Evolutionary conservation across 2,888 invertebrate genomes (phyloP).

Genomic region (Rotaria macrura): DNA sequence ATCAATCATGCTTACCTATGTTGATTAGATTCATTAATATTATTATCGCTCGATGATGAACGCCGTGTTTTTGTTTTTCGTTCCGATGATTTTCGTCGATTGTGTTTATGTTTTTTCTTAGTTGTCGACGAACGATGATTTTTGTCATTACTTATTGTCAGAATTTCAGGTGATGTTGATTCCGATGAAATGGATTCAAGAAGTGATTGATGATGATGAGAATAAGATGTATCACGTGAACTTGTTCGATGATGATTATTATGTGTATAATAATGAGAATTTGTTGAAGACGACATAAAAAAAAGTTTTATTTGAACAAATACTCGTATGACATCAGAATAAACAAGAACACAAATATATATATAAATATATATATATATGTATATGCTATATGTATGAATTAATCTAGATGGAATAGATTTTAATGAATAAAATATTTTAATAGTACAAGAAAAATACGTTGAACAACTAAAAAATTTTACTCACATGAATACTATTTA

Average conservation of each 20-base stretch:
- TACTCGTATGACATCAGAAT: not conserved
- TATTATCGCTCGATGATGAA: not conserved
- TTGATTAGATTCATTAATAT: not conserved
- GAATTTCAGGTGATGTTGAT: not conserved
- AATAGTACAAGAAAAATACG: too few relatives aligned
- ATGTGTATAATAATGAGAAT: not conserved
- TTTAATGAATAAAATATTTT: not conserved
- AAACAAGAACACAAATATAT: not conserved
- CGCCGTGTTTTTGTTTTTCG: not conserved
- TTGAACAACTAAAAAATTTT: too few relatives aligned
- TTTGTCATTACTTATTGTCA: not conserved
- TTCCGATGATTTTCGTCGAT: not conserved
- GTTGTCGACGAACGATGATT: not conserved
- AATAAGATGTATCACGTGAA: not conserved
- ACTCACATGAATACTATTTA: too few relatives aligned
- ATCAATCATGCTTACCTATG: not conserved
- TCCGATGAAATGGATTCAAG: not conserved
- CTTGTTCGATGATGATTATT: not conserved
- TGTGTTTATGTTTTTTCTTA: not conserved
- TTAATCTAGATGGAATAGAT: not conserved
- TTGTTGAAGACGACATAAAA: not conserved
- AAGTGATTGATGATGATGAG: not conserved
- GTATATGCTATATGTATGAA: too few relatives aligned
- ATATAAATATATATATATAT: not conserved
- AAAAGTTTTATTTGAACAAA: not conserved